phyloP scores from a whole-genome alignment of 2,888 invertebrate genomes.

The Lingula anatina region DNA sequence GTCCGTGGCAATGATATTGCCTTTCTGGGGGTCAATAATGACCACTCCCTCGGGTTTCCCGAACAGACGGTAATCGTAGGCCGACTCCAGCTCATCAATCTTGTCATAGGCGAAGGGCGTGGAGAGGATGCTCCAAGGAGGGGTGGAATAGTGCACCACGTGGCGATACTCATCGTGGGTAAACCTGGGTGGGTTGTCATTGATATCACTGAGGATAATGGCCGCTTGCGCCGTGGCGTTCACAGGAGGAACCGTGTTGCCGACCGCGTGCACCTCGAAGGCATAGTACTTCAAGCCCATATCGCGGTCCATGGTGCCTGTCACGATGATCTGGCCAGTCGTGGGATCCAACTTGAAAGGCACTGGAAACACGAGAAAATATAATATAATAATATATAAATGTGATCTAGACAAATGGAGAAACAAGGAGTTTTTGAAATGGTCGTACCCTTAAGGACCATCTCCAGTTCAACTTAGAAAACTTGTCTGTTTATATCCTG shows the following conservation, averaged over 20 bases:
- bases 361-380: conserved; percentile 8
- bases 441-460: too few species aligned
- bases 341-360: conserved; percentile 16
- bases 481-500: too few species aligned
- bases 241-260: conserved; percentile 12
- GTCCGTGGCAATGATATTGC: conserved; percentile 12
- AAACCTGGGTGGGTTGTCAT: conserved; percentile 20
- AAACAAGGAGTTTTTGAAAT: too few species aligned
- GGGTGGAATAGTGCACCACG: conserved; percentile 13
- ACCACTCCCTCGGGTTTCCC: conserved; percentile 8
- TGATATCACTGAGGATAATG: conserved; percentile 17
- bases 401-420: neutral
- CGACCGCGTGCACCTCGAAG: conserved; percentile 14
- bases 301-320: conserved; percentile 14
- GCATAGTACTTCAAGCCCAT: conserved; percentile 9
- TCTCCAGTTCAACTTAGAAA: too few species aligned
- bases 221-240: conserved; percentile 11
- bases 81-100: conserved; percentile 13
- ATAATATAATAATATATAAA: neutral
- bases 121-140: conserved; percentile 14
- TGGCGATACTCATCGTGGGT: conserved; percentile 13
- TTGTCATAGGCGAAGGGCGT: conserved; percentile 20
- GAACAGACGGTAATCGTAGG: conserved; percentile 12
- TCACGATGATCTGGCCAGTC: conserved; percentile 13
- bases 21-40: conserved; percentile 12